Base-by-base conservation (phyloP, 2,113 vertebrate species). In the Gadus macrocephalus region DNA sequence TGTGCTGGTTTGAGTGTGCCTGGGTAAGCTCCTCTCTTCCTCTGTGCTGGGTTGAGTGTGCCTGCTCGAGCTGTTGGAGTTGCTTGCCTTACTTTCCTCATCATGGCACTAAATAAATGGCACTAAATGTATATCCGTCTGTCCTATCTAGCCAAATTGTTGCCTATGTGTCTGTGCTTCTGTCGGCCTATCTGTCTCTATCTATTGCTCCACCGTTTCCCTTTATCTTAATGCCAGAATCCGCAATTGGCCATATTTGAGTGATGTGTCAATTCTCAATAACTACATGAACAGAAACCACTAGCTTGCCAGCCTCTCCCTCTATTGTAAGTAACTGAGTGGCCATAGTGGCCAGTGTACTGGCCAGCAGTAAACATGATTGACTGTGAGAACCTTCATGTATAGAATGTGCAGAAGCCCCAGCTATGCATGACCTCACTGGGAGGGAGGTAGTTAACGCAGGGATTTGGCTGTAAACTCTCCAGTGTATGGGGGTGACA, bases 161-260 rank as follows among this genome's bases (percentile, higher is more conserved):
- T 75, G 77, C 53, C 68, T 68, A 72, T 62, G 20, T 62, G 60
- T 62, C 9, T 27, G 20, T 20, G 14, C 25, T 8, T 62, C 60
- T 62, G 11, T 20, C 14, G 19, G 60, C 25, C 60, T 62, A 14
- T 20, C 60, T 20, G 4, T 31, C 22, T 17, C 60, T 20, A 22
- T 31, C 22, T 8, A 82, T 83, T 75, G 79, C 53, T 82, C 68
- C 31, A 65, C 69, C 31, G 4, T 35, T 35, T 35, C 6, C 31
- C 31, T 35, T 7, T 35, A 35, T 35, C 31, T 35, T 35, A 5
- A 35, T 35, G 31, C 31, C 6, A 35, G 31, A 4, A 7, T 35
- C 31, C 4, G 6, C 31, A 35, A 35, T 35, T 35, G 31, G 4
- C 31, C 31, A 35, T 35, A 35, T 35, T 35, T 35, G 4, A 5